Base-by-base conservation (phyloP, 2,113 vertebrate species). In the Macquaria australasica region DNA sequence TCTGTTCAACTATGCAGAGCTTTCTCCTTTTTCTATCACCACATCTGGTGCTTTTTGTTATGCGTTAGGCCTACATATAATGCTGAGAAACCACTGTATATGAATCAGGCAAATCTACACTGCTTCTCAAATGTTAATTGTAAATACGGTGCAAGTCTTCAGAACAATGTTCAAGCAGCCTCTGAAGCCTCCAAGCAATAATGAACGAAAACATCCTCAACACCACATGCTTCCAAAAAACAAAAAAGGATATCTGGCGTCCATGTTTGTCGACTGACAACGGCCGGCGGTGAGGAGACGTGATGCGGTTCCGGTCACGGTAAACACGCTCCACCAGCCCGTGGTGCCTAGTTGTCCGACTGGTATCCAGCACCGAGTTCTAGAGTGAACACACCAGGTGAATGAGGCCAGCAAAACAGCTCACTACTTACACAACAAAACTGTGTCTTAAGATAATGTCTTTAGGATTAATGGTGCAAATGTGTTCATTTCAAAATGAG, bases 271-370 rank as follows among this genome's bases (percentile, higher is more conserved):
- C 98, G 81, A 99, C 97, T 0, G 98, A 97, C 41, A 98, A 95
- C 0, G 98, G 98, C 50, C 98, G 96, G 43, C 98, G 97, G 83
- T 99, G 98, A 0, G 98, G 98, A 14, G 98, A 99, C 67, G 97
- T 97, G 8, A 99, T 97, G 48, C 98, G 97, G 94, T 97, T 97
- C 0, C 98, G 91, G 66, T 99, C 98, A 0, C 98, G 97, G 93
- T 98, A 99, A 43, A 99, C 98, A 0, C 98, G 96, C 90, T 99
- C 98, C 87, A 99, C 98, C 89, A 99, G 94, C 10, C 98, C 98
- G 0, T 99, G 98, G 88, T 99, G 98, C 77, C 98, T 96, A n/a
- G 97, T 98, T 14, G 97, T 98, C 77, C 98, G 96, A 92, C 98
- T 99, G 5, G 98, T 99, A 91, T 99, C 98, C 96, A 99, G 78